phyloP scores from a whole-genome alignment of 2,888 invertebrate genomes.

The Hypomecis atomaria region DNA sequence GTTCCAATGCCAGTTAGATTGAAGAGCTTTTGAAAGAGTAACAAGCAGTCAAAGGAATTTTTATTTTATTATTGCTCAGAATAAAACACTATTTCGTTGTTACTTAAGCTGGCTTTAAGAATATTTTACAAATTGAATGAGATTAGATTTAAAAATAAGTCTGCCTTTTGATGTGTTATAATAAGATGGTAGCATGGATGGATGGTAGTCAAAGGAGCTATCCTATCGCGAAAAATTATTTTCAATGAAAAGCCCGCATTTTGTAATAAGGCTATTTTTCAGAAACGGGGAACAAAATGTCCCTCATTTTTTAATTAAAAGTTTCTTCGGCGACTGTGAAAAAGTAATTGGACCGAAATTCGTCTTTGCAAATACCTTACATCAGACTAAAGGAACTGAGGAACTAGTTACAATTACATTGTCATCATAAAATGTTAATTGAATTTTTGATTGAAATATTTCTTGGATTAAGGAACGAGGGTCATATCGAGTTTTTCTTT shows the following conservation, averaged over 20 bases:
- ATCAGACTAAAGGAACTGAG: constrained; percentile 40
- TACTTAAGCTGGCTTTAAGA: background rate
- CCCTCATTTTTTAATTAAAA: constrained; percentile 77
- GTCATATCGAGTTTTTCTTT: background rate
- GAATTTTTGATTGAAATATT: constrained; percentile 14
- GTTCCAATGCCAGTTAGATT: constrained; percentile 18
- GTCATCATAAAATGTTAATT: constrained; percentile 36
- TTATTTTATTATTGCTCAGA: background rate
- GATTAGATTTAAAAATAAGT: background rate
- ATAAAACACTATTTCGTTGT: background rate
- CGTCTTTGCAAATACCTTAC: constrained; percentile 53
- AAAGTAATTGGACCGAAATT: constrained; percentile 63
- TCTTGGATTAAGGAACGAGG: background rate
- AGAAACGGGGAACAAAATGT: constrained; percentile 61
- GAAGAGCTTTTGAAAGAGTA: background rate
- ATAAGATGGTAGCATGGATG: no score
- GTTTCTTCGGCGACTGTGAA: constrained; percentile 57
- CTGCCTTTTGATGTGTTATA: constrained; percentile 6
- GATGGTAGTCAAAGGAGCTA: constrained; percentile 23
- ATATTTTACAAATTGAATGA: background rate
- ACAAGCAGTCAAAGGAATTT: background rate
- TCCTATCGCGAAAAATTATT: constrained; percentile 45
- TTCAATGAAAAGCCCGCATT: constrained; percentile 56
- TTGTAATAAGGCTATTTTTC: constrained; percentile 63
- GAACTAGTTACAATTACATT: constrained; percentile 40